Evolutionary conservation across 2,113 vertebrate genomes (phyloP).

Genomic region (Synodontis membranacea): DNA sequence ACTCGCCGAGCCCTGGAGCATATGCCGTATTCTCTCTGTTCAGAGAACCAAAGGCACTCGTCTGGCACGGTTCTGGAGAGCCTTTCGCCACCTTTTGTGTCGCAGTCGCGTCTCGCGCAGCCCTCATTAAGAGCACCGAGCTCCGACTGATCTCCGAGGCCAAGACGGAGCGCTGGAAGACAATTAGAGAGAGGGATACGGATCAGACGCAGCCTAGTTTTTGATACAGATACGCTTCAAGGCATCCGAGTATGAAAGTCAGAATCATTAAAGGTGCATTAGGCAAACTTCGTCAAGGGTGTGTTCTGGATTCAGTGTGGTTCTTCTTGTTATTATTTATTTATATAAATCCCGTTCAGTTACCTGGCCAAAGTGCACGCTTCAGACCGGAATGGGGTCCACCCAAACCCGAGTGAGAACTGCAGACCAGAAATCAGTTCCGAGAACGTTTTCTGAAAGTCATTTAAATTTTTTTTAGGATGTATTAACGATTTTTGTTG

Average conservation of each 20-base stretch:
- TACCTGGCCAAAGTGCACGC: no score
- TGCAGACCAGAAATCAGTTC: no score
- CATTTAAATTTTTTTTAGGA: no score
- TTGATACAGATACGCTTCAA: background rate
- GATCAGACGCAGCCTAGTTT: conserved; percentile 63
- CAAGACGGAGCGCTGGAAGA: conserved; percentile 69
- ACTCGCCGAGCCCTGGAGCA: conserved; percentile 71
- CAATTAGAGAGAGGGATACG: conserved; percentile 66
- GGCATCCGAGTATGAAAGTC: background rate
- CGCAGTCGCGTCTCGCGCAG: conserved; percentile 60
- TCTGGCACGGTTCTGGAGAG: conserved; percentile 66
- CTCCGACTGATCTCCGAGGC: conserved; percentile 74
- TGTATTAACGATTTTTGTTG: background rate
- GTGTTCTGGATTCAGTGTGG: background rate
- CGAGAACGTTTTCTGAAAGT: no score
- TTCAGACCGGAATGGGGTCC: background rate
- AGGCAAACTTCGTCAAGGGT: background rate
- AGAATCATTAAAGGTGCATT: background rate
- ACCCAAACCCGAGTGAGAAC: background rate
- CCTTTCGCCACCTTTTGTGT: conserved; percentile 74
- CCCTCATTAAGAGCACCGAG: conserved; percentile 68
- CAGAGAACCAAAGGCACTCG: conserved; percentile 72
- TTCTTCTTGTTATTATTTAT: background rate
- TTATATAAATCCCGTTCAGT: no score
- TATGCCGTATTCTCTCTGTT: conserved; percentile 76